Evolutionary conservation across 2,113 vertebrate species (phyloP).

Genomic region (Cettia cetti): DNA sequence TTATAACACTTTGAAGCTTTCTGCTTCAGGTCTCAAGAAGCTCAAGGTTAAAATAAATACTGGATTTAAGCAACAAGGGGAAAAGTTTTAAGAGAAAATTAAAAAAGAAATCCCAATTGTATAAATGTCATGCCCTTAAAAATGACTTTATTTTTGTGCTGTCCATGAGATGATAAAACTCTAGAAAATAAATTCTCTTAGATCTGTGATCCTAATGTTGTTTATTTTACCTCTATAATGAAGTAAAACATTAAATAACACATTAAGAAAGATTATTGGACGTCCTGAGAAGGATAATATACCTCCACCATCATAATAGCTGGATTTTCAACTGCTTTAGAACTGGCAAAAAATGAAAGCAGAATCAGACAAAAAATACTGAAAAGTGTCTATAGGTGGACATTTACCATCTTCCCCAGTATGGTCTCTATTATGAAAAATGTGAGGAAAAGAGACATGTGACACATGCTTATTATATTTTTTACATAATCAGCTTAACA

Average conservation of each 20-base stretch:
- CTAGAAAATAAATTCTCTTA: not conserved
- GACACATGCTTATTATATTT: not conserved
- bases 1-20: slow-evolving; percentile 65
- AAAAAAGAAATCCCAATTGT: slow-evolving; percentile 52
- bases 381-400: fast-evolving
- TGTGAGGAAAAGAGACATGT: not conserved
- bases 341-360: not conserved
- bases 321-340: not conserved
- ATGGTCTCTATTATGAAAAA: not conserved
- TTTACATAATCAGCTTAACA: not conserved
- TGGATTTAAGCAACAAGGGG: slow-evolving; percentile 30
- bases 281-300: not conserved
- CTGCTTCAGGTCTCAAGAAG: slow-evolving; percentile 53
- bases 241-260: not conserved
- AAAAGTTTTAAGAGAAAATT: slow-evolving; percentile 60
- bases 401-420: not conserved
- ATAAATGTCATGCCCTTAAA: slow-evolving; percentile 51
- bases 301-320: fast-evolving
- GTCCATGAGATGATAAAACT: not conserved
- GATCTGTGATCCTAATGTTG: not conserved
- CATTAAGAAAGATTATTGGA: not conserved
- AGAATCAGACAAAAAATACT: not conserved
- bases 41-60: slow-evolving; percentile 71
- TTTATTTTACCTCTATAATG: not conserved
- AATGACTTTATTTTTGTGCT: not conserved